These are phyloP conservation scores for Pteromalus puparum DNA, from an alignment of 1,140 invertebrate genomes.

Conservation along the genomic window DNA sequence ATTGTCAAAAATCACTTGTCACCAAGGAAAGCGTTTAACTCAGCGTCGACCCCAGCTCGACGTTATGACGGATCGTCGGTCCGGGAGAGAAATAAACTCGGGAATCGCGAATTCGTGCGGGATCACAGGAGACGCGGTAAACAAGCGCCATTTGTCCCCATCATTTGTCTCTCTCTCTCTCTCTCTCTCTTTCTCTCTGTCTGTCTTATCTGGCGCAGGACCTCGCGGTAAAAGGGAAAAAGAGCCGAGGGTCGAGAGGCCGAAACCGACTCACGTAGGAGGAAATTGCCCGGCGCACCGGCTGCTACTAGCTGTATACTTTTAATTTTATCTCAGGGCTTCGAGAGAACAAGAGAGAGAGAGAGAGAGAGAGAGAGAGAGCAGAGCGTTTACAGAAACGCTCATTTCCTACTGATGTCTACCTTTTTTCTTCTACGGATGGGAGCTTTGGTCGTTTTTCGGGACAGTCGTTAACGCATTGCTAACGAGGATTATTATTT, in stretches of 20 bases:
- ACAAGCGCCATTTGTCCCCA: conserved; percentile 37
- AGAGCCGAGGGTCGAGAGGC: conserved; percentile 38
- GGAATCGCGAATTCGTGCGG: conserved; percentile 9
- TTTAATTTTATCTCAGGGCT: conserved; percentile 57
- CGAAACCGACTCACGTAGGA: conserved; percentile 56
- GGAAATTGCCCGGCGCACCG: conserved; percentile 54
- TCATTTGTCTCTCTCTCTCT: conserved; percentile 37
- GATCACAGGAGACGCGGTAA: background rate
- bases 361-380: background rate
- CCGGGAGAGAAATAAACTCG: conserved; percentile 13
- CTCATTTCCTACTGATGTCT: background rate
- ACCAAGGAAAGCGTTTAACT: conserved; percentile 1
- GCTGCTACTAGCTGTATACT: conserved; percentile 47
- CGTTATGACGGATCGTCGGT: conserved; percentile 19
- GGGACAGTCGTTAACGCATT: background rate
- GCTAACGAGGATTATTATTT: background rate
- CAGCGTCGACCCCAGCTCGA: background rate
- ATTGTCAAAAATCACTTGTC: background rate
- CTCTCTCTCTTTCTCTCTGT: background rate
- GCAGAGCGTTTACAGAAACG: background rate
- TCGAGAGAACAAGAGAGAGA: background rate
- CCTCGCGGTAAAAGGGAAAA: background rate
- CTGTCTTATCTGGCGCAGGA: conserved; percentile 6
- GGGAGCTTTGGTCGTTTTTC: background rate
- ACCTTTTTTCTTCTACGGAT: background rate